phyloP scores from a whole-genome alignment of 2,888 invertebrate species.

The Phania funesta region DNA sequence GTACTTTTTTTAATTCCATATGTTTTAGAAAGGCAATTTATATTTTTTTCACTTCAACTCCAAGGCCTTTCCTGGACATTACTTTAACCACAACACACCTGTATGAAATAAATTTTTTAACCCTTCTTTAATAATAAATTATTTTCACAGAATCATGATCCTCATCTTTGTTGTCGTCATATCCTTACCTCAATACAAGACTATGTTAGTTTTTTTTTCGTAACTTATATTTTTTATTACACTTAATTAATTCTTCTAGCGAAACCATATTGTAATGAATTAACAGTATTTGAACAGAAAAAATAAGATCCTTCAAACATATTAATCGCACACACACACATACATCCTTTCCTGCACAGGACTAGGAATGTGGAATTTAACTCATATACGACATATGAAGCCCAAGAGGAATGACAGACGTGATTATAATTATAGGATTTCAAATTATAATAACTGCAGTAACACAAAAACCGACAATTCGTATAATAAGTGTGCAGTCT shows the following conservation, averaged over 20 bases:
- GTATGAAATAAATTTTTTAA: too few species aligned
- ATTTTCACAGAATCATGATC: too few species aligned
- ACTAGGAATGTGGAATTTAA: not conserved
- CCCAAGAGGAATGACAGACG: conserved; percentile 16
- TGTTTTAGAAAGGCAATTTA: too few species aligned
- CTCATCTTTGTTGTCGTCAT: too few species aligned
- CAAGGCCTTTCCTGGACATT: too few species aligned
- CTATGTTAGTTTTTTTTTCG: not conserved
- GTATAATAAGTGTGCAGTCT: not conserved
- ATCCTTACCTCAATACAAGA: not conserved
- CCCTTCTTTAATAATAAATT: too few species aligned
- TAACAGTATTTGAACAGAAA: not conserved
- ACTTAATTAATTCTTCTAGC: conserved; percentile 30
- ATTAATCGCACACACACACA: conserved; percentile 3
- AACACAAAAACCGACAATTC: conserved; percentile 8
- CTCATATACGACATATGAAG: conserved; percentile 19
- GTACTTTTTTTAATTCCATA: too few species aligned
- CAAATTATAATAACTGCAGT: conserved; percentile 20
- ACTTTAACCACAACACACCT: too few species aligned
- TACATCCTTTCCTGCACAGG: not conserved
- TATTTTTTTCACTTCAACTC: too few species aligned
- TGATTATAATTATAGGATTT: conserved; percentile 60
- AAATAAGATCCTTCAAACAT: not conserved
- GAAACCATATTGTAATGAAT: conserved; percentile 39
- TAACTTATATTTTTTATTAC: conserved; percentile 1